phyloP scores from a whole-genome alignment of 2,888 invertebrate genomes.

The Selenia dentaria region DNA sequence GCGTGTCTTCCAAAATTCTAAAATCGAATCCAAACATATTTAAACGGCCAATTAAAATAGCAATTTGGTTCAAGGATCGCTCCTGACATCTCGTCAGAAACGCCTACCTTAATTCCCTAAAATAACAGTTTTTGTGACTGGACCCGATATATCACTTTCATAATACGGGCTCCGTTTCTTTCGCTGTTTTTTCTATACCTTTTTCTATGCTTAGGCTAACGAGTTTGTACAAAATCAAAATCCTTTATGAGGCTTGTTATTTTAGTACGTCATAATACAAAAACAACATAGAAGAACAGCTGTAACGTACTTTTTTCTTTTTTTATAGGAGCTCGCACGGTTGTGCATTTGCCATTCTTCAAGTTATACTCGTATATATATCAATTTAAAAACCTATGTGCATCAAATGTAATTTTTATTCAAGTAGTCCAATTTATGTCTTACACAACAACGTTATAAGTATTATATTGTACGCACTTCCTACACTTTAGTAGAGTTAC shows the following conservation, averaged over 20 bases:
- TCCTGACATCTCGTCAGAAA: conserved; percentile 51
- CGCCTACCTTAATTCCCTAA: conserved; percentile 60
- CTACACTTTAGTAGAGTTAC: too few species aligned
- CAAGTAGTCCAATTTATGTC: too few species aligned
- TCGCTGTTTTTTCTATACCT: conserved; percentile 26
- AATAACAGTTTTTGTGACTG: conserved; percentile 60
- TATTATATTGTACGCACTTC: too few species aligned
- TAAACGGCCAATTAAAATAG: conserved; percentile 70
- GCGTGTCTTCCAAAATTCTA: conserved; percentile 40
- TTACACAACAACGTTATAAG: too few species aligned
- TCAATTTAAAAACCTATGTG: too few species aligned
- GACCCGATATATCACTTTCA: conserved; percentile 31
- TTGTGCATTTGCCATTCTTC: too few species aligned
- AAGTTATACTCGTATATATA: too few species aligned
- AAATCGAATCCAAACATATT: conserved; percentile 65
- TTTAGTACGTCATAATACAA: not conserved
- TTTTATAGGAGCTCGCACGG: too few species aligned
- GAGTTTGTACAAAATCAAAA: conserved; percentile 24
- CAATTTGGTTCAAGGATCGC: conserved; percentile 56
- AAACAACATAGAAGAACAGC: not conserved
- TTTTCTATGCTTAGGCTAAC: conserved; percentile 15
- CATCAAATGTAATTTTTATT: too few species aligned
- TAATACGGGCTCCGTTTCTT: conserved; percentile 25
- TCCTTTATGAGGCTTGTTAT: conserved; percentile 5
- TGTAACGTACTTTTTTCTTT: too few species aligned